A percentile compares a stretch with the other conserved stretches of the same genome.
Evolutionary conservation across 2,113 vertebrate genomes (phyloP).

Genomic region (Uria lomvia): DNA sequence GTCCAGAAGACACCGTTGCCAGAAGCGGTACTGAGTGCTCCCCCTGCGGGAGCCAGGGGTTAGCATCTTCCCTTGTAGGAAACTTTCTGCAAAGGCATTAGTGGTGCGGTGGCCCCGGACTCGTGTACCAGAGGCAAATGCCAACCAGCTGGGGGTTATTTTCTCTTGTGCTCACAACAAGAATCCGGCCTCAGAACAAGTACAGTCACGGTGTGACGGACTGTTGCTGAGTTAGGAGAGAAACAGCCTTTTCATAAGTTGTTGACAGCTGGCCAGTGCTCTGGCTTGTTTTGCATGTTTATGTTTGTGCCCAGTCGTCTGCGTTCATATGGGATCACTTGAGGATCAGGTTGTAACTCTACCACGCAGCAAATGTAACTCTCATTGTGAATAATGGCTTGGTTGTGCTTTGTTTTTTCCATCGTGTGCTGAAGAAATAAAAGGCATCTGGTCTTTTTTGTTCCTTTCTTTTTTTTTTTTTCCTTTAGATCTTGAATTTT

Average conservation of each 20-base stretch:
- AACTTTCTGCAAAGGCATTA: fast-evolving
- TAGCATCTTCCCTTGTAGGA: background rate
- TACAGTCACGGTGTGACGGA: fast-evolving
- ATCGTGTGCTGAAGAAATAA: background rate
- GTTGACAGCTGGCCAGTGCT: background rate
- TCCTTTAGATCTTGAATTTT: background rate
- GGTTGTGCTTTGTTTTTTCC: background rate
- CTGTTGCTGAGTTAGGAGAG: background rate
- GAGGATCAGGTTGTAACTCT: background rate
- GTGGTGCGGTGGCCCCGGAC: fast-evolving
- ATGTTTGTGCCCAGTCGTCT: background rate
- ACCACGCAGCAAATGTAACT: background rate
- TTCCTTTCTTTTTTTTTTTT: background rate
- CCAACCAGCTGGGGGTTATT: background rate
- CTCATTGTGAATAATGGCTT: background rate
- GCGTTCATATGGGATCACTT: background rate
- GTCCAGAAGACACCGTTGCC: fast-evolving
- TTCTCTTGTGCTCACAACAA: background rate
- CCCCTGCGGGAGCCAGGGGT: fast-evolving
- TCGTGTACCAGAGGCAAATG: fast-evolving
- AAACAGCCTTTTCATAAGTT: background rate
- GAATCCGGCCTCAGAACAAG: background rate
- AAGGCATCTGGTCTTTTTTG: background rate
- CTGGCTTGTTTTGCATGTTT: background rate
- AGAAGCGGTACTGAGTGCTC: background rate